These are phyloP conservation scores for Caenorhabditis afra DNA, from an alignment of 2,888 invertebrate genomes.

Conservation along the genomic window DNA sequence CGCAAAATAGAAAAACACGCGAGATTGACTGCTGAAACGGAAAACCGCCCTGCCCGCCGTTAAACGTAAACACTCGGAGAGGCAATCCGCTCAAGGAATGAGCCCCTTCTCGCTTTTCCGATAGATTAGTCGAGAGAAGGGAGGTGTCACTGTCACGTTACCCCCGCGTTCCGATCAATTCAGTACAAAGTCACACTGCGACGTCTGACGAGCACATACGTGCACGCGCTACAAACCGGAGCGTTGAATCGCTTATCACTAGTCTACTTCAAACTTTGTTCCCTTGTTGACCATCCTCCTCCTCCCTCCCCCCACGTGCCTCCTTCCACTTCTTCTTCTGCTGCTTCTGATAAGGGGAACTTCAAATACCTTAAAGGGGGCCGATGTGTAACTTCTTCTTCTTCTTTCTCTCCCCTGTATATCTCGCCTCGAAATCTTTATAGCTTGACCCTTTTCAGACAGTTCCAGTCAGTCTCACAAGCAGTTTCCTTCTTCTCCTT, in stretches of 20 bases:
- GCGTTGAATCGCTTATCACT: conserved; percentile 5
- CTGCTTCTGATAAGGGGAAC: too few species aligned
- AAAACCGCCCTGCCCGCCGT: neutral
- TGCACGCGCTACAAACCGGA: too few species aligned
- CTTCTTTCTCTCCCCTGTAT: neutral
- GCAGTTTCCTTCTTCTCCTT: too few species aligned
- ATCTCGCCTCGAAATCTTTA: neutral
- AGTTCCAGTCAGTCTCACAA: neutral
- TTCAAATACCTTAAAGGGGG: too few species aligned
- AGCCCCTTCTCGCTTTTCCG: too few species aligned
- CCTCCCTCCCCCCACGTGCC: conserved; percentile 24
- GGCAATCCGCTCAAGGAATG: too few species aligned
- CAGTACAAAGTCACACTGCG: too few species aligned
- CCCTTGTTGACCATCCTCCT: conserved; percentile 46
- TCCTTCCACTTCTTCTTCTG: conserved; percentile 20
- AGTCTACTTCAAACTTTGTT: conserved; percentile 47
- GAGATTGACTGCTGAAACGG: neutral
- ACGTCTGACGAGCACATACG: too few species aligned
- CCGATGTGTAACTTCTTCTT: neutral
- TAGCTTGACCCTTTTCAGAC: neutral
- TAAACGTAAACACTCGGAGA: neutral
- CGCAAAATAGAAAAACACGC: neutral
- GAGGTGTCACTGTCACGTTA: too few species aligned
- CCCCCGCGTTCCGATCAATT: too few species aligned
- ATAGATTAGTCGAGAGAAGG: too few species aligned